These are phyloP conservation scores for Luehdorfia chinensis DNA, from an alignment of 1,140 invertebrate species.

Conservation along the genomic window DNA sequence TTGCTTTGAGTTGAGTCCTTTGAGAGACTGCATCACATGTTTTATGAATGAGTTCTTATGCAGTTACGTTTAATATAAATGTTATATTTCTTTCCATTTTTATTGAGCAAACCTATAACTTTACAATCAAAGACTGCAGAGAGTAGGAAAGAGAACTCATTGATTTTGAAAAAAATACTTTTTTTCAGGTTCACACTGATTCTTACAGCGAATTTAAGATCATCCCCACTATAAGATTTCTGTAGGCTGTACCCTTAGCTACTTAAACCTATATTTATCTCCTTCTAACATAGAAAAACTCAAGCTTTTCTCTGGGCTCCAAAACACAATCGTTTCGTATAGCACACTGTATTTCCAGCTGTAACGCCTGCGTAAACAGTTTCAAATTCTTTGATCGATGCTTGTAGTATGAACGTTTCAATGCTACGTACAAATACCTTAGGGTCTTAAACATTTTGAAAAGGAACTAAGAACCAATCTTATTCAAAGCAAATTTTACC, in stretches of 20 bases:
- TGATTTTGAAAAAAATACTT: slow-evolving; percentile 25
- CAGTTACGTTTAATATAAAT: slow-evolving; percentile 35
- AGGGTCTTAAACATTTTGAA: slow-evolving; percentile 10
- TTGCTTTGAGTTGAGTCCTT: slow-evolving; percentile 67
- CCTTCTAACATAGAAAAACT: slow-evolving; percentile 65
- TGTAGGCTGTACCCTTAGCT: slow-evolving; percentile 70
- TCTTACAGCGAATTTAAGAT: slow-evolving; percentile 70
- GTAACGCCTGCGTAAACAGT: neutral
- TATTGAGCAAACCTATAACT: neutral
- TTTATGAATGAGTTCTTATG: slow-evolving; percentile 66
- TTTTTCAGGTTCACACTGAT: slow-evolving; percentile 30
- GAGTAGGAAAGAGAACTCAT: slow-evolving; percentile 13
- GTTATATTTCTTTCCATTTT: slow-evolving; percentile 6
- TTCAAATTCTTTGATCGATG: slow-evolving; percentile 20
- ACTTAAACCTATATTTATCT: slow-evolving; percentile 64
- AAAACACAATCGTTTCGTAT: slow-evolving; percentile 36
- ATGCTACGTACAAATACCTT: slow-evolving; percentile 10
- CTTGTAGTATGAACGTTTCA: slow-evolving; percentile 23
- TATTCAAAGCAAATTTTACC: slow-evolving; percentile 6
- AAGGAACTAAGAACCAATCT: slow-evolving; percentile 17
- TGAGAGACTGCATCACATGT: slow-evolving; percentile 61
- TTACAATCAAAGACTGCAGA: no score
- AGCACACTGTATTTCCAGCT: slow-evolving; percentile 17
- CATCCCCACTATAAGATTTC: slow-evolving; percentile 57
- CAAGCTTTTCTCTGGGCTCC: slow-evolving; percentile 44